phyloP scores from a whole-genome alignment of 2,888 invertebrate genomes.

The Rapana venosa region DNA sequence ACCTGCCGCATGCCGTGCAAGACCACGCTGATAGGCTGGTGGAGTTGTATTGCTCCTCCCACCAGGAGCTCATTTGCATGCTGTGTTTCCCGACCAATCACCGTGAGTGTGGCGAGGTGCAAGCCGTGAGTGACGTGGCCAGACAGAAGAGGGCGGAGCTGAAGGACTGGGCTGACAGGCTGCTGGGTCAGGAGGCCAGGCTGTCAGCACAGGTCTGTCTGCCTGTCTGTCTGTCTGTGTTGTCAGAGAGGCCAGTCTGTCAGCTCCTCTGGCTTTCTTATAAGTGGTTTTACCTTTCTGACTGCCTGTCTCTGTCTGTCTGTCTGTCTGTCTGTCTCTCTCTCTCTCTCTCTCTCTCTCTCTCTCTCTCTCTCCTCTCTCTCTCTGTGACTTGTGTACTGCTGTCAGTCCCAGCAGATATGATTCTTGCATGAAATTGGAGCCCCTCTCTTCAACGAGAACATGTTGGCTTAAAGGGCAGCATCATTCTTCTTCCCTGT shows the following conservation, averaged over 20 bases:
- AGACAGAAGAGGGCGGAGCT: background rate
- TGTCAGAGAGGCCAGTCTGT: background rate
- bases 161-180: background rate
- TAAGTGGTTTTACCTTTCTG: too few relatives aligned
- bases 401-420: too few relatives aligned
- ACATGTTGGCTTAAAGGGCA: too few relatives aligned
- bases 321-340: too few relatives aligned
- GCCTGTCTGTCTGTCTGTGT: background rate
- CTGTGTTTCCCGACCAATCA: background rate
- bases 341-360: too few relatives aligned
- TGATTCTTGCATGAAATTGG: too few relatives aligned
- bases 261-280: background rate
- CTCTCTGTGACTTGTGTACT: too few relatives aligned
- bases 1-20: background rate
- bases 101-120: background rate
- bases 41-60: background rate
- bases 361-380: too few relatives aligned
- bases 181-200: background rate
- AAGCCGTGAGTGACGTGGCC: background rate
- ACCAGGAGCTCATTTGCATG: constrained; percentile 23
- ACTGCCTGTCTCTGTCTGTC: too few relatives aligned
- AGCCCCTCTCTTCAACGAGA: too few relatives aligned
- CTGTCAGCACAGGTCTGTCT: background rate
- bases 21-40: background rate
- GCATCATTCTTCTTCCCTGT: too few relatives aligned